A percentile compares a stretch with the other conserved stretches of the same genome.
Conservation (phyloP, 2,797 vertebrate genomes). For the Iguana delicatissima region DNA sequence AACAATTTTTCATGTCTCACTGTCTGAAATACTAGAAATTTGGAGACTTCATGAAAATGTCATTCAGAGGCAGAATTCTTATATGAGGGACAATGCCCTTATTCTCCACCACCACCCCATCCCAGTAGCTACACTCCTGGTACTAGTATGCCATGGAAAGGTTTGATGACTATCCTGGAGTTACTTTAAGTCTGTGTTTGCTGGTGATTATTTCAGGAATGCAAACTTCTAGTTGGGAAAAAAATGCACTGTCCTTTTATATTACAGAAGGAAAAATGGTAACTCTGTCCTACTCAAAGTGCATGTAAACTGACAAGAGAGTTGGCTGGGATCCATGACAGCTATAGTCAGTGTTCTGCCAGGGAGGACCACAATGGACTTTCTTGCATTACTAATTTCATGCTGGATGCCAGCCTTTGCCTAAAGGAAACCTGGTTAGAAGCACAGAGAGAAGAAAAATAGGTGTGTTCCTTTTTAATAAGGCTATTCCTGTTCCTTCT, state of each 20-base stretch:
- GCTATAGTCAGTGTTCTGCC: slow-evolving; percentile 72
- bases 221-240: slow-evolving; percentile 62
- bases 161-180: not conserved
- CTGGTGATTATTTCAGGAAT: slow-evolving; percentile 59
- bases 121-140: too few species aligned
- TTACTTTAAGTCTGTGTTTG: not conserved
- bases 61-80: too few species aligned
- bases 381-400: slow-evolving; percentile 69
- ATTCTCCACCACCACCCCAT: too few species aligned
- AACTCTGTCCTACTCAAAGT: slow-evolving; percentile 63
- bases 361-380: slow-evolving; percentile 66
- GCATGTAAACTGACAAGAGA: slow-evolving; percentile 61
- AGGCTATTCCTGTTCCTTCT: slow-evolving; percentile 56
- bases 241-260: slow-evolving; percentile 63
- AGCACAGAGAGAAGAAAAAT: slow-evolving; percentile 47
- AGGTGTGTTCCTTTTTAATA: slow-evolving; percentile 67
- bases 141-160: not conserved
- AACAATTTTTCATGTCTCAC: too few species aligned
- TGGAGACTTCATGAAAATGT: too few species aligned
- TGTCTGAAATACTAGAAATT: too few species aligned
- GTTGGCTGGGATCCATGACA: slow-evolving; percentile 69
- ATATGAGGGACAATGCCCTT: too few species aligned
- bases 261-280: slow-evolving; percentile 67
- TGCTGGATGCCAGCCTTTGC: slow-evolving; percentile 74
- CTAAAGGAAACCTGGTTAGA: slow-evolving; percentile 65